phyloP scores from a whole-genome alignment of 1,140 invertebrate genomes.

The Penaeus chinensis region DNA sequence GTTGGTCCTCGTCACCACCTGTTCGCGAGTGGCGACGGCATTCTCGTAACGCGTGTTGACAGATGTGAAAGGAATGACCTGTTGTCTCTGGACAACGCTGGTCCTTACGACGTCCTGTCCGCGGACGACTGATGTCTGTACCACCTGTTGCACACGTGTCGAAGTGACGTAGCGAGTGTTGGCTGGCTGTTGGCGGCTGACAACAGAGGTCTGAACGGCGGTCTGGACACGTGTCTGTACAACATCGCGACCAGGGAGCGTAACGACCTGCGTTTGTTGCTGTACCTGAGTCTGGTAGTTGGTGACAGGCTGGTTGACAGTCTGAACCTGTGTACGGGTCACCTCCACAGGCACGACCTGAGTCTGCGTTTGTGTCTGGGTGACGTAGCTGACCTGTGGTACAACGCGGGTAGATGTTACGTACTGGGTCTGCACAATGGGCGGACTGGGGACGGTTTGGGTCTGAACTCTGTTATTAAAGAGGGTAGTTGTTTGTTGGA shows the following conservation, averaged over 20 bases:
- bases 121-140: slow-evolving; percentile 38
- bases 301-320: slow-evolving; percentile 34
- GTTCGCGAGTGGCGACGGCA: slow-evolving; percentile 36
- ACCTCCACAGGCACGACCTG: slow-evolving; percentile 54
- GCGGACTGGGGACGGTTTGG: slow-evolving; percentile 45
- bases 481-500: slow-evolving; percentile 33
- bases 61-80: slow-evolving; percentile 45
- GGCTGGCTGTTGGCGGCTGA: slow-evolving; percentile 26
- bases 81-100: slow-evolving; percentile 29
- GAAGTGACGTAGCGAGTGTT: slow-evolving; percentile 48
- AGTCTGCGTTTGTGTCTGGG: slow-evolving; percentile 43
- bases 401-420: slow-evolving; percentile 47
- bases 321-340: slow-evolving; percentile 53
- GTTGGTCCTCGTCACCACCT: slow-evolving; percentile 52
- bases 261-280: slow-evolving; percentile 36
- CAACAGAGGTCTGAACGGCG: slow-evolving; percentile 38
- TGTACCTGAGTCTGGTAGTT: slow-evolving; percentile 42
- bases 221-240: slow-evolving; percentile 44
- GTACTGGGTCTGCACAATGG: slow-evolving; percentile 22
- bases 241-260: slow-evolving; percentile 40
- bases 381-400: slow-evolving; percentile 48
- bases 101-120: slow-evolving; percentile 33
- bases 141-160: slow-evolving; percentile 24
- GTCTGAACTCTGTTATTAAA: slow-evolving; percentile 41
- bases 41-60: slow-evolving; percentile 48